phyloP scores from a whole-genome alignment of 1,140 invertebrate genomes.

The Neodiprion pinetum region DNA sequence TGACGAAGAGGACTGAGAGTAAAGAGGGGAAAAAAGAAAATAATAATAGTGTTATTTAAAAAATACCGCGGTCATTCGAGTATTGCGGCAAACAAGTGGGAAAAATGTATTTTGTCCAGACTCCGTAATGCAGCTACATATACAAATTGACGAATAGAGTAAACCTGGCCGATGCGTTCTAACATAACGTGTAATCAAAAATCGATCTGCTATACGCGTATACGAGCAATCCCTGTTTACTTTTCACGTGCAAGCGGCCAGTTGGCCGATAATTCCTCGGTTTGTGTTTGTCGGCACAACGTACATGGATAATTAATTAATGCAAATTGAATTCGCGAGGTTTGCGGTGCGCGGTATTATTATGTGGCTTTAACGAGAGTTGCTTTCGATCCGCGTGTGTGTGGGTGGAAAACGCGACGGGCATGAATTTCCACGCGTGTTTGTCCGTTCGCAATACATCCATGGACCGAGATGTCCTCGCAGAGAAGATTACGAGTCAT shows the following conservation, averaged over 20 bases:
- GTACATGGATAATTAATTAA: not conserved
- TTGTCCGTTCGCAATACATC: not conserved
- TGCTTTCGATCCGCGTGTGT: not conserved
- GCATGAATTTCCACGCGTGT: not conserved
- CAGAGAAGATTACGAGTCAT: not conserved
- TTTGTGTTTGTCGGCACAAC: not conserved
- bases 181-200: not conserved
- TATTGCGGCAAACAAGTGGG: not conserved
- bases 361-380: no score
- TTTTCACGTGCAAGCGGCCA: not conserved
- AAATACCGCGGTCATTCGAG: not conserved
- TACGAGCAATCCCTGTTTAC: not conserved
- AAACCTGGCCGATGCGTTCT: not conserved
- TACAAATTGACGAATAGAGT: not conserved
- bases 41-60: not conserved
- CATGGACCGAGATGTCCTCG: not conserved
- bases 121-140: not conserved
- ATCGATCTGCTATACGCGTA: not conserved
- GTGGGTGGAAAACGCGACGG: not conserved
- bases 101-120: not conserved
- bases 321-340: constrained; percentile 7
- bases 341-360: no score
- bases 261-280: not conserved
- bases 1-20: no score
- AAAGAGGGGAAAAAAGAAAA: not conserved